These are phyloP conservation scores for Lithobates pipiens DNA, from an alignment of 2,797 vertebrate species.

Conservation along the genomic window DNA sequence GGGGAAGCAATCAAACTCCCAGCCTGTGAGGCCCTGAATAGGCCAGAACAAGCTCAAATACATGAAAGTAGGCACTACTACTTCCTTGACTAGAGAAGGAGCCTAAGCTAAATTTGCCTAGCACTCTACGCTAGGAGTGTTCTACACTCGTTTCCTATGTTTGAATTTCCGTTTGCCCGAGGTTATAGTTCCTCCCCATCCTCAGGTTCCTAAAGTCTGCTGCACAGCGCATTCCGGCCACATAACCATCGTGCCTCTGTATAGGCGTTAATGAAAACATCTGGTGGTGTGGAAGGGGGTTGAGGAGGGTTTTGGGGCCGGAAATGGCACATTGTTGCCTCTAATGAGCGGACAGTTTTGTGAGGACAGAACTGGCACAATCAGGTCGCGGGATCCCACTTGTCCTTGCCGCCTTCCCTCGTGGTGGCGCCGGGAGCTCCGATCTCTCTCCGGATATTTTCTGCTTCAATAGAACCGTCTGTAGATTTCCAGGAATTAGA, in stretches of 20 bases:
- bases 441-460: conserved; percentile 25
- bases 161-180: no score
- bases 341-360: conserved; percentile 27
- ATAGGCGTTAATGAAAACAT: background rate
- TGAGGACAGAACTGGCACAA: conserved; percentile 31
- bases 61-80: no score
- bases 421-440: background rate
- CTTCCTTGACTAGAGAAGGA: no score
- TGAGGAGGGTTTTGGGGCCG: background rate
- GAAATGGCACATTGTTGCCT: background rate
- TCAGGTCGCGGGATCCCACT: background rate
- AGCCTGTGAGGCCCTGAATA: no score
- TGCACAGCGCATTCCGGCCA: background rate
- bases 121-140: no score
- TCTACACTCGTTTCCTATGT: no score
- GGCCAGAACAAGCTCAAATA: no score
- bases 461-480: conserved; percentile 47
- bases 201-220: no score
- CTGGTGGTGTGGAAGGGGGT: conserved; percentile 9
- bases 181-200: no score
- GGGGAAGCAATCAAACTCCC: no score
- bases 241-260: background rate
- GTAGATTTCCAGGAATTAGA: conserved; percentile 44
- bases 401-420: background rate
- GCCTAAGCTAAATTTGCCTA: no score